Evolutionary conservation across 37 sponge, comb jelly and placozoan genomes (phyloP).

Genomic region (Hexactinellida sp.): DNA sequence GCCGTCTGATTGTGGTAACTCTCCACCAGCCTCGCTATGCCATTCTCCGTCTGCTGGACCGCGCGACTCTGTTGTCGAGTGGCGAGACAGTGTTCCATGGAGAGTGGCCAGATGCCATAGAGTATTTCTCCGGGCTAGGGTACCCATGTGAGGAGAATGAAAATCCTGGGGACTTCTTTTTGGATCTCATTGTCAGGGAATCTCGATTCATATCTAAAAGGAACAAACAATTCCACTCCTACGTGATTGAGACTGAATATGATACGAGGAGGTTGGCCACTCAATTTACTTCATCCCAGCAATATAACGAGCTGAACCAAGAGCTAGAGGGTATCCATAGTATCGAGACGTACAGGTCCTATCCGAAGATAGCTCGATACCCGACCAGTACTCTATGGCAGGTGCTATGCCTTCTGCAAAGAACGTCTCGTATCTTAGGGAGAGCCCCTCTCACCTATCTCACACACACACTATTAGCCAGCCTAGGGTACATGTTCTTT

Average conservation of each 20-base stretch:
- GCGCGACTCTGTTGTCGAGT: constrained; percentile 29
- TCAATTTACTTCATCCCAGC: not conserved
- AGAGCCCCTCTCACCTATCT: not conserved
- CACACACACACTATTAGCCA: not conserved
- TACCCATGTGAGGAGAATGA: not conserved
- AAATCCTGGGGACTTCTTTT: not conserved
- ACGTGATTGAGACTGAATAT: not conserved
- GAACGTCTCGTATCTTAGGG: not conserved
- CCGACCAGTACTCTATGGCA: not conserved
- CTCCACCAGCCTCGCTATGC: constrained; percentile 37
- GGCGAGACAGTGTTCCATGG: constrained; percentile 43
- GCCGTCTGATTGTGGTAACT: constrained; percentile 17
- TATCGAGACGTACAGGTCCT: not conserved
- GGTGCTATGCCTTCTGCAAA: not conserved
- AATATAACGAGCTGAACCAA: not conserved
- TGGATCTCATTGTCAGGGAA: not conserved
- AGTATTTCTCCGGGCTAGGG: constrained; percentile 18
- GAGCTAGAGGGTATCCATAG: not conserved
- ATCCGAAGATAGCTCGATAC: not conserved
- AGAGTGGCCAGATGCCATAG: constrained; percentile 1
- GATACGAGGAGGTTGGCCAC: not conserved
- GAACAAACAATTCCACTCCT: no score
- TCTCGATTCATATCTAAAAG: no score
- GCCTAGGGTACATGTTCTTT: not conserved
- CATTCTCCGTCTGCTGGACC: constrained; percentile 36